Evolutionary conservation across 2,888 invertebrate species (phyloP).

Genomic region (Fragum sueziense): DNA sequence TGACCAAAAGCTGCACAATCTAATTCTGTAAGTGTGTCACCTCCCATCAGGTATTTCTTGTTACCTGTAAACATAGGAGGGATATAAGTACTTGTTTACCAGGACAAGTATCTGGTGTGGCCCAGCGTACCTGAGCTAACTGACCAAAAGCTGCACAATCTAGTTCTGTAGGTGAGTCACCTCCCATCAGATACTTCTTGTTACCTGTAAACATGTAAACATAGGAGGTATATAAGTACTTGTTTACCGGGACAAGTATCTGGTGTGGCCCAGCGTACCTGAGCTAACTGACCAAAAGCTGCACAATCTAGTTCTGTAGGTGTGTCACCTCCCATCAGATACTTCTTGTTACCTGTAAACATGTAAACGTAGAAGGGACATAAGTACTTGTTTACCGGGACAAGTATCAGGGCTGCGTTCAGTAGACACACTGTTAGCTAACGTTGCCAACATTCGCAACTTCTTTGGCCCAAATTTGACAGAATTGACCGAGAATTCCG

Average conservation of each 20-base stretch:
- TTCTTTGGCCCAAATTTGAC: no score
- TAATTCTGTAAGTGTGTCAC: conserved; percentile 64
- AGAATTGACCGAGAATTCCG: no score
- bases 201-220: conserved; percentile 54
- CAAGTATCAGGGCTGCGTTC: no score
- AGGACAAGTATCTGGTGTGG: conserved; percentile 32
- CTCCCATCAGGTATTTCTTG: conserved; percentile 66
- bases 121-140: conserved; percentile 67
- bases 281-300: conserved; percentile 76
- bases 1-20: conserved; percentile 79
- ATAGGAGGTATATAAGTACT: conserved; percentile 21
- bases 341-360: conserved; percentile 60
- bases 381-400: no score
- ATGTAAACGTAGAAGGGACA: no score
- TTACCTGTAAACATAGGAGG: conserved; percentile 54
- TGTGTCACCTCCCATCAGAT: conserved; percentile 66
- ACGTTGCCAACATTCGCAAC: no score
- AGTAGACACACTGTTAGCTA: no score
- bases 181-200: conserved; percentile 66
- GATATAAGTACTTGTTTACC: conserved; percentile 27
- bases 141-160: conserved; percentile 79
- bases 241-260: conserved; percentile 34
- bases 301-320: conserved; percentile 73
- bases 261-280: conserved; percentile 54
- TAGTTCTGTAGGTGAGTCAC: conserved; percentile 65